Evolutionary conservation across 2,797 vertebrate genomes (phyloP).

Genomic region (Brachyrhaphis roseni): DNA sequence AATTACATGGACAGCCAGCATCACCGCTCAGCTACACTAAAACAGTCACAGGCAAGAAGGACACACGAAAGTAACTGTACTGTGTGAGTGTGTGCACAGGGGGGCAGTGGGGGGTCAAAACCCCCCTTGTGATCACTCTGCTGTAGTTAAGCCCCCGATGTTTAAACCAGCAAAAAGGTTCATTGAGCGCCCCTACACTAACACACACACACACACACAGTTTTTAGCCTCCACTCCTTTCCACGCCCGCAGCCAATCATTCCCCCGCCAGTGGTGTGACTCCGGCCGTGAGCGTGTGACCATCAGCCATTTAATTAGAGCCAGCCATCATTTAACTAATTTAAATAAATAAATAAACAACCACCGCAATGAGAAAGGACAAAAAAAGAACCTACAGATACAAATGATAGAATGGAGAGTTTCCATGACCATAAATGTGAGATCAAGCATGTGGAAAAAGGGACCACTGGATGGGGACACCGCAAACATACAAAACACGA

Average conservation of each 20-base stretch:
- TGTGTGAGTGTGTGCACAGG: conserved; percentile 40
- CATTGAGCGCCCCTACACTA: conserved; percentile 66
- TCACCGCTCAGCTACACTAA: conserved; percentile 82
- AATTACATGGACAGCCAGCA: conserved; percentile 85
- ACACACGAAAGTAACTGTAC: conserved; percentile 65
- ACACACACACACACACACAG: conserved; percentile 30
- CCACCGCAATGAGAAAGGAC: conserved; percentile 63
- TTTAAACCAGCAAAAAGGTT: conserved; percentile 81
- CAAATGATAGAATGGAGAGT: conserved; percentile 71
- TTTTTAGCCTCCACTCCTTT: conserved; percentile 47
- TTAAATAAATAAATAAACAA: conserved; percentile 81
- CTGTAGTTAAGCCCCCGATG: conserved; percentile 83
- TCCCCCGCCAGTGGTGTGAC: conserved; percentile 79
- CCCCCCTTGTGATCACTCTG: conserved; percentile 78
- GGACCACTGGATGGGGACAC: conserved; percentile 54
- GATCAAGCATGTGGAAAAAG: conserved; percentile 63
- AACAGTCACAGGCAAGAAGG: conserved; percentile 71
- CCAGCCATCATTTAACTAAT: conserved; percentile 78
- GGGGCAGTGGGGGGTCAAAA: conserved; percentile 62
- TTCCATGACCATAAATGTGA: conserved; percentile 60
- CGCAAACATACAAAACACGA: conserved; percentile 20
- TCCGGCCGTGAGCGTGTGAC: conserved; percentile 78
- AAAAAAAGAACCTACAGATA: conserved; percentile 78
- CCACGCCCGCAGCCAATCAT: conserved; percentile 75
- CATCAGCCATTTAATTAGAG: conserved; percentile 85